Base-by-base conservation (phyloP, 2,797 vertebrate genomes). In the Sebastes nivosus region DNA sequence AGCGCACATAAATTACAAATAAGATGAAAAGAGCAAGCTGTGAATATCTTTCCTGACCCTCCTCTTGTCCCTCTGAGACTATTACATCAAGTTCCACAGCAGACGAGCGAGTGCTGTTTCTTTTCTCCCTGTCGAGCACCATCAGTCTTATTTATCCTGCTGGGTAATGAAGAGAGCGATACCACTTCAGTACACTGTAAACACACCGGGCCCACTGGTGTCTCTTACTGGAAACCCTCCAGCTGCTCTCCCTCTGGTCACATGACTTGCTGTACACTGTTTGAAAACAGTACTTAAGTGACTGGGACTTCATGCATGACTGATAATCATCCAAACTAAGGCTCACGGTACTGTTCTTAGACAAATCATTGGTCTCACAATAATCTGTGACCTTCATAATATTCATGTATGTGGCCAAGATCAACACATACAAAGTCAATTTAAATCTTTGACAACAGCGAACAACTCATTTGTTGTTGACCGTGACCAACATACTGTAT, bases 61-160 rank as follows among this genome's bases (percentile, higher is more conserved):
- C 18, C 46, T 50, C 46, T 50, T 50, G 18, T 20, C 18, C 46
- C 46, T 50, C 46, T 8, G 46, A 50, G 46, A 50, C 46, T 14
- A 9, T 2, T 14, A 27, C 73, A 30, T 61, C 5, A 1, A 34
- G 42, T 38, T 64, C 59, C 14, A n/a, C 32, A 50, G 18, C 18
- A 0, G 16, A 50, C 46, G 25, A 34, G 36, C 18, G 10, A 77
- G 77, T 27, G 65, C 60, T 61, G 76, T 24, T 52, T 67, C 57
- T 14, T 78, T 50, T 79, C 46, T 38, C 36, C 59, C 75, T 60
- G 85, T 81, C 68, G 6, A 73, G n/a, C 50, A 42, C 12, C 80
- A 81, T 87, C 57, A 85, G 75, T 67, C 46, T 50, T 80, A 72
- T 88, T 86, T 88, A 81, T 46, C 54, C 57, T 72, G 61, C 60